Base-by-base conservation (phyloP, 1,140 invertebrate genomes). In the Drosophila mayri region DNA sequence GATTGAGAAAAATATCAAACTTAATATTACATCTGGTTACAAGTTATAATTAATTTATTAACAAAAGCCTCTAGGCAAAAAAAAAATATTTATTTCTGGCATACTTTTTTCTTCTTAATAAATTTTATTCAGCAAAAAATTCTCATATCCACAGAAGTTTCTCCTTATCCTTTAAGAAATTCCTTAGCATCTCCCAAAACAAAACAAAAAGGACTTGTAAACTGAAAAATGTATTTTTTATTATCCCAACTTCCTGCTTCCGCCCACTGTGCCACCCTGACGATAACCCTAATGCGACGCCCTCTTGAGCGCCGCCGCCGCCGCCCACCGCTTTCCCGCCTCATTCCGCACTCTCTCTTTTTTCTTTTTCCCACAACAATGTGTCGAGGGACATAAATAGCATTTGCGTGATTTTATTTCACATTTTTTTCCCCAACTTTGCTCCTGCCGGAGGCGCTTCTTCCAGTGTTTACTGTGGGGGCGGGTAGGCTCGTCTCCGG, bases 341-440 rank as follows among this genome's bases (percentile, higher is more conserved):
- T 37, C 44, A 28, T 47, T 40, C 10, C 37, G 16, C 65, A n/a
- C n/a, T n/a, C n/a, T n/a, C n/a, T n/a, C n/a, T n/a, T n/a, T n/a
- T n/a, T n/a, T n/a, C n/a, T n/a, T n/a, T n/a, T n/a, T n/a, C n/a
- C n/a, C n/a, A 22, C 38, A 57, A 49, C 58, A 73, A 64, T 20
- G 61, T 81, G 58, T 77, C 58, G 59, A 55, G 73, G 66, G 50
- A 76, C 72, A 84, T 84, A 76, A 79, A 84, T 83, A 79, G 55
- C 76, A 84, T 84, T 83, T 84, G 81, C 81, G 81, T 84, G 81
- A 84, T 84, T 84, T 84, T 84, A 79, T 79, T 84, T 83, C 75
- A 72, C 63, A 78, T 78, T 82, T 82, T 47, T 58, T 52, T 7
- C 22, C 32, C 25, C 28, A 60, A 60, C 65, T 73, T 60, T 71